Evolutionary conservation across 2,888 invertebrate species (phyloP), one percentile per base, ranked within the genome.

Genomic region (Zygaena filipendulae): DNA sequence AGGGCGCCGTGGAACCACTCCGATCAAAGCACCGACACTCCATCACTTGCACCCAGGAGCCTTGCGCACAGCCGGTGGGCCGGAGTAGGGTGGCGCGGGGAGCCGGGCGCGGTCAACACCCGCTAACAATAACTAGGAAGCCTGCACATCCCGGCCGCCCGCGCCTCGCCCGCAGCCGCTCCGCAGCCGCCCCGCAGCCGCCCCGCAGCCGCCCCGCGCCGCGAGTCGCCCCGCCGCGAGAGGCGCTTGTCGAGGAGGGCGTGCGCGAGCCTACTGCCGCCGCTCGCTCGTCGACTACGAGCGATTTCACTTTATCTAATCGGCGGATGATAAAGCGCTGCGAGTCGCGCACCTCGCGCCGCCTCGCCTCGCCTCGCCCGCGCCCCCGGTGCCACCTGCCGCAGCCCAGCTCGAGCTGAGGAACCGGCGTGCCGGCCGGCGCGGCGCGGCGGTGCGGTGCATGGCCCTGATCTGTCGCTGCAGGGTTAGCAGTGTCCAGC

Each of bases 241-340:
- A n/a, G n/a, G n/a, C 49, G 48, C 42, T 44, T 35, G 35, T 43
- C 52, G 42, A 39, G 40, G 40, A 40, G 43, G 49, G 48, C 51
- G 59, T 52, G 47, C 55, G 47, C 42, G 42, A 38, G 49, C 51
- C 59, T 58, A 60, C 69, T 60, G 64, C 55, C 49, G 45, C 44
- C n/a, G n/a, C n/a, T n/a, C n/a, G n/a, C n/a, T 32, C 42, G 43
- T 39, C 34, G 40, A 47, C 38, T 52, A 45, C 45, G 41, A 49
- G 49, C 59, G 52, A 52, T 52, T 56, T 52, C 45, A 56, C 66
- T 63, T 63, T 70, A 71, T 71, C 70, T 70, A 70, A 70, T 70
- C 70, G 62, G 47, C 35, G 49, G 53, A 51, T 47, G 69, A 70
- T 69, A 69, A 60, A 52, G 49, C 44, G 43, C 40, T 42, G 40